A percentile compares a stretch with the other conserved stretches of the same genome.
These are phyloP conservation scores for Brienomyrus longianalis DNA, from an alignment of 2,113 vertebrate genomes.

Conservation along the genomic window DNA sequence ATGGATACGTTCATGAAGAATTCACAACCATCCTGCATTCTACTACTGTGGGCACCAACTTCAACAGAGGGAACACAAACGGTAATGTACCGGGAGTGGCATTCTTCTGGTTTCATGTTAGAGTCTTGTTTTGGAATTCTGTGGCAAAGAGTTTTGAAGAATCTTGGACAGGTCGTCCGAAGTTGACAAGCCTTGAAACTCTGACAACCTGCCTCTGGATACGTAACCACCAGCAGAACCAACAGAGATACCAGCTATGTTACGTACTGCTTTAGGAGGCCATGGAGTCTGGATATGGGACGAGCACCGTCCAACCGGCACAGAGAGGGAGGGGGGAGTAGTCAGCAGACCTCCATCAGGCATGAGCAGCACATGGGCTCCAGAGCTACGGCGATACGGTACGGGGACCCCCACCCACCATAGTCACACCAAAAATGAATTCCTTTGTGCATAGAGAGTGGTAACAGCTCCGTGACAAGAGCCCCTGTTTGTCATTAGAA, in stretches of 20 bases:
- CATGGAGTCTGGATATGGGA: background rate
- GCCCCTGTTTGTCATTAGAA: slow-evolving; percentile 63
- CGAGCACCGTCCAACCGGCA: background rate
- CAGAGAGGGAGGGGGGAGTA: too few species aligned
- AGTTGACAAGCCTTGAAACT: background rate
- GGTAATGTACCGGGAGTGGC: background rate
- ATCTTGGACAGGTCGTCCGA: background rate
- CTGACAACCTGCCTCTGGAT: background rate
- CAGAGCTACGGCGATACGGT: background rate
- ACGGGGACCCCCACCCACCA: background rate
- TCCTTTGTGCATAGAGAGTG: slow-evolving; percentile 56
- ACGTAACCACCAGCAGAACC: background rate
- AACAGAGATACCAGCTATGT: background rate
- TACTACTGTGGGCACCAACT: background rate
- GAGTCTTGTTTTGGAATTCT: background rate
- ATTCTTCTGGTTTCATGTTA: background rate
- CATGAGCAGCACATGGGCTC: background rate
- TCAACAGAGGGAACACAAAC: background rate
- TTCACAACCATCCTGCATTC: background rate
- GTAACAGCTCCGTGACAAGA: slow-evolving; percentile 55
- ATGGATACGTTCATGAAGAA: background rate
- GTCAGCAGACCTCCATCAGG: background rate
- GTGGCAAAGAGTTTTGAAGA: background rate
- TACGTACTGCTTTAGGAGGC: background rate
- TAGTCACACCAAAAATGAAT: background rate